Evolutionary conservation across 2,888 invertebrate genomes (phyloP), one percentile per base, ranked within the genome.

Genomic region (Peribatodes rhomboidaria): DNA sequence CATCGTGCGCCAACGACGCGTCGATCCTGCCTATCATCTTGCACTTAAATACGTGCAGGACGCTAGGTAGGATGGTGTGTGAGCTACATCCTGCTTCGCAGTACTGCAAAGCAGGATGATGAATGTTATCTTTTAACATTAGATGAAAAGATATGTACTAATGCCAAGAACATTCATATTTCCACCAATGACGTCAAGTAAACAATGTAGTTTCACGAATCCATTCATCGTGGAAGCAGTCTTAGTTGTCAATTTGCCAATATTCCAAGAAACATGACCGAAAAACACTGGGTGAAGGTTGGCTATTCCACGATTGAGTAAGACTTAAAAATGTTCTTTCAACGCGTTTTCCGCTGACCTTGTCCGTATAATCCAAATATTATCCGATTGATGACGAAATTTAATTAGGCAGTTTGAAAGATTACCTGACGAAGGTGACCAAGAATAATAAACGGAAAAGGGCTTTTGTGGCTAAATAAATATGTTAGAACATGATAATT

Each of bases 191-290:
- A 22, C n/a, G 18, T 37, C n/a, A n/a, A 37, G 52, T 20, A 37
- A 37, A 20, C 37, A 37, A 18, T 27, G 10, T 18, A 31, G 53
- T 44, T 62, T 56, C 33, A 49, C 49, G 33, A 33, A 49, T 49
- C 22, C 42, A 56, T 56, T 56, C 66, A 61, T 16, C 39, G 64
- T 68, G 54, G 35, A 68, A 61, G 20, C 37, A 58, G 60, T 62
- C 50, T 61, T 64, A 67, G 35, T 82, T 83, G 84, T 80, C 78
- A 78, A 72, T 70, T 69, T 83, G 85, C 86, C 85, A 86, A 83
- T 75, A 77, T 70, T 64, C 67, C 61, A 50, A 61, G 44, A 50
- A 59, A 55, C 60, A 73, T 77, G 82, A 83, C 78, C 80, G 81
- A 77, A 82, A 77, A 79, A 67, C 69, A 62, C 57, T 69, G 71